A percentile compares a stretch with the other conserved stretches of the same genome.
Evolutionary conservation across 2,797 vertebrate genomes (phyloP).

Genomic region (Oryzias dopingdopingensis): DNA sequence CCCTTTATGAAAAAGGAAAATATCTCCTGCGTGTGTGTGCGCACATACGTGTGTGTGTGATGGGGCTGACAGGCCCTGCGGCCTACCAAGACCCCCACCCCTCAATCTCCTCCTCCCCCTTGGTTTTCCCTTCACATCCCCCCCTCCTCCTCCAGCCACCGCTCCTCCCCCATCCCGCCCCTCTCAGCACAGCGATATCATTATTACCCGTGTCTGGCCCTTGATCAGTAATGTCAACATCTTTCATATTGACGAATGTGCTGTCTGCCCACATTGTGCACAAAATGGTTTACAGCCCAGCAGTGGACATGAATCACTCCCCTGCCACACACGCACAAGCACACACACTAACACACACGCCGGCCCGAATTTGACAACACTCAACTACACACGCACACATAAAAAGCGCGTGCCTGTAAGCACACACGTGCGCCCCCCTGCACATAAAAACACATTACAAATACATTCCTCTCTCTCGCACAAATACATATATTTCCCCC

Average conservation of each 20-base stretch:
- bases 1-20: constrained; percentile 40
- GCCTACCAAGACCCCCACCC: constrained; percentile 66
- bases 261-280: constrained; percentile 97
- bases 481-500: constrained; percentile 64
- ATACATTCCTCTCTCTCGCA: constrained; percentile 79
- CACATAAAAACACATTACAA: constrained; percentile 66
- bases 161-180: constrained; percentile 63
- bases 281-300: constrained; percentile 98
- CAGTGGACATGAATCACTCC: constrained; percentile 99
- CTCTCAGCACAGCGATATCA: constrained; percentile 86
- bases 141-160: constrained; percentile 44
- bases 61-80: constrained; percentile 76
- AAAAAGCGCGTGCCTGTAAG: constrained; percentile 25
- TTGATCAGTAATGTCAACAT: constrained; percentile 99
- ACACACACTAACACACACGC: constrained; percentile 17
- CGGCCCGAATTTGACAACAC: constrained; percentile 46
- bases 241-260: constrained; percentile 99
- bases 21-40: neutral
- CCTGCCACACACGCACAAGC: constrained; percentile 76
- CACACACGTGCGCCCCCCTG: constrained; percentile 65
- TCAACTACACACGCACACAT: constrained; percentile 41
- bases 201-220: constrained; percentile 96
- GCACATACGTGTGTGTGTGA: constrained; percentile 28
- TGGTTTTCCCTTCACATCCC: constrained; percentile 46
- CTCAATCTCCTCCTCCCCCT: constrained; percentile 35